Base-by-base conservation (phyloP, 2,797 vertebrate species). In the Botia almorhae region DNA sequence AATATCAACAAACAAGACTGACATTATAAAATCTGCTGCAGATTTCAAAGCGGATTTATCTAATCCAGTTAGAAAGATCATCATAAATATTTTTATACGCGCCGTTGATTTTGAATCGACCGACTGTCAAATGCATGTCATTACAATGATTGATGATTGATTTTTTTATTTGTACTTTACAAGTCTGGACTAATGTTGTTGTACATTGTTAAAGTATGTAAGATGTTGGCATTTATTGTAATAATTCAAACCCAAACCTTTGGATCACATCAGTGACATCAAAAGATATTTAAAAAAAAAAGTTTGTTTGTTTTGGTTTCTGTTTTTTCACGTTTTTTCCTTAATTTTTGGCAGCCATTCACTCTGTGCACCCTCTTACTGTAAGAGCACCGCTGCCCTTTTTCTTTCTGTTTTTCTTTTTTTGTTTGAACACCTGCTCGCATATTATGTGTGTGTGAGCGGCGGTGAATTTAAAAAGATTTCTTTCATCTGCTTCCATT, bases 401-500 rank as follows among this genome's bases (percentile, higher is more conserved):
- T 73, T 71, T 72, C 68, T 60, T 21, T 55, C 56, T 7, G 21
- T 67, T 51, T 29, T 50, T 69, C 74, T 89, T 90, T 53, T 81
- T 82, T 92, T 94, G 92, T 94, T 94, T 93, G 91, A 93, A 93
- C 93, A 95, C 93, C 93, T 95, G 93, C 92, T 92, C 88, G 90
- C 89, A 91, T 92, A 92, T 89, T 89, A 73, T 80, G 89, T 21
- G 72, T 88, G 84, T 87, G 86, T 81, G 78, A 39, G 88, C 82
- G 85, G 90, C 88, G 89, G 90, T 87, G 91, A 92, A 91, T 92
- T 90, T 89, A 90, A 91, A 90, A 91, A 89, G 76, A 78, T 83
- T 89, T 88, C 91, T 93, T 93, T 93, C 89, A 93, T 93, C 92
- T 90, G 86, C 81, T 90, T 92, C 90, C 90, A 91, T 92, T 93